Evolutionary conservation across 2,888 invertebrate species (phyloP).

Genomic region (Scaeva pyrastri): DNA sequence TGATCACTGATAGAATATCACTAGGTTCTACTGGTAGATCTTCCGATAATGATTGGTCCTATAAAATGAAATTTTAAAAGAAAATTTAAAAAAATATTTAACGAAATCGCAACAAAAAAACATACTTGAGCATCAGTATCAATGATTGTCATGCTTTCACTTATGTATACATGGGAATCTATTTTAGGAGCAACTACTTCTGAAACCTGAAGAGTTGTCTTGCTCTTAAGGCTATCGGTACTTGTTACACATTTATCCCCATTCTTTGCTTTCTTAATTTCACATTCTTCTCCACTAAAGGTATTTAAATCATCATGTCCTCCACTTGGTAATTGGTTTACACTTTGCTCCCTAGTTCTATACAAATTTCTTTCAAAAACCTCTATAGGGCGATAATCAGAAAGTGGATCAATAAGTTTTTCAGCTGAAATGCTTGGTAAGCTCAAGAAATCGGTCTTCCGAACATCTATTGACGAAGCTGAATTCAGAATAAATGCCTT

Average conservation of each 20-base stretch:
- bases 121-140: slow-evolving; percentile 85
- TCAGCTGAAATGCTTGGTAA: slow-evolving; percentile 81
- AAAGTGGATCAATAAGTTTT: slow-evolving; percentile 81
- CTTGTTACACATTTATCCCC: slow-evolving; percentile 15
- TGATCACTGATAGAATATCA: slow-evolving; percentile 87
- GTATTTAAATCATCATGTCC: not conserved
- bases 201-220: slow-evolving; percentile 80
- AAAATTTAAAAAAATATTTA: slow-evolving; percentile 20
- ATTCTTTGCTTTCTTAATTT: not conserved
- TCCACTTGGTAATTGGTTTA: slow-evolving; percentile 72
- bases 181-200: slow-evolving; percentile 79
- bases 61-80: slow-evolving; percentile 47
- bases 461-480: not conserved
- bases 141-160: slow-evolving; percentile 88
- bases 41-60: slow-evolving; percentile 83
- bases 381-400: slow-evolving; percentile 82
- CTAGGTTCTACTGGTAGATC: slow-evolving; percentile 82
- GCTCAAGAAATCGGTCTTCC: slow-evolving; percentile 80
- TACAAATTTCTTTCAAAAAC: slow-evolving; percentile 83
- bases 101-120: slow-evolving; percentile 30
- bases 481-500: slow-evolving; percentile 1
- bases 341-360: slow-evolving; percentile 80
- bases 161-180: slow-evolving; percentile 81
- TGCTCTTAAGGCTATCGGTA: slow-evolving; percentile 15
- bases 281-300: not conserved